phyloP scores from a whole-genome alignment of 1,140 invertebrate genomes.

The Lepidurus couesii region DNA sequence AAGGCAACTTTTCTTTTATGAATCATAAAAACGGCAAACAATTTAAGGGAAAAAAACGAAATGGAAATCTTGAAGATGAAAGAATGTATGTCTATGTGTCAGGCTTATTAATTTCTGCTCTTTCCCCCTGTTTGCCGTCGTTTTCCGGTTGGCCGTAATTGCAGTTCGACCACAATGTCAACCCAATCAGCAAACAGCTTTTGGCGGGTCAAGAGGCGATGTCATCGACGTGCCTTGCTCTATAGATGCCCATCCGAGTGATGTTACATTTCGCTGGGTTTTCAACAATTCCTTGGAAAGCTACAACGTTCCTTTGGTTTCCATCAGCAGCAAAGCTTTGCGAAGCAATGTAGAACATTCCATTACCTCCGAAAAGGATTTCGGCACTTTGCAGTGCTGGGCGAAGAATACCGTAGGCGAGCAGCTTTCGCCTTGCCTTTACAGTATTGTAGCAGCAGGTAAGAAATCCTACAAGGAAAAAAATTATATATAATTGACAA shows the following conservation, averaged over 20 bases:
- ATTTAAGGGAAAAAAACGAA: no score
- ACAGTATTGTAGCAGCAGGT: constrained; percentile 56
- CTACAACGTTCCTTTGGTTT: constrained; percentile 22
- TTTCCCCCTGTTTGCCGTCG: background rate
- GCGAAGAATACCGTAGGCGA: constrained; percentile 73
- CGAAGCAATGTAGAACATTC: constrained; percentile 62
- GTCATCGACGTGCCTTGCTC: constrained; percentile 74
- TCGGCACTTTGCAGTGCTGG: constrained; percentile 78
- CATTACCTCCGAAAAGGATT: constrained; percentile 57
- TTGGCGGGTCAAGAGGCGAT: constrained; percentile 72
- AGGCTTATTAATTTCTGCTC: constrained; percentile 1
- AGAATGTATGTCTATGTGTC: background rate
- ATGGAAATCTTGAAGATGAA: background rate
- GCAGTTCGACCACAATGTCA: constrained; percentile 53
- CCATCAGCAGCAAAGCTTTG: constrained; percentile 45
- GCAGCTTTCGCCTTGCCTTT: constrained; percentile 71
- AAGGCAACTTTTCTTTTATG: no score
- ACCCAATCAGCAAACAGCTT: constrained; percentile 29
- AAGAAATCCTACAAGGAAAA: background rate
- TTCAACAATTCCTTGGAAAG: constrained; percentile 67
- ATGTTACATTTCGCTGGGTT: constrained; percentile 81
- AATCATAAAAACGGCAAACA: no score
- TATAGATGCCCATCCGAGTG: constrained; percentile 79
- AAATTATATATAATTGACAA: background rate
- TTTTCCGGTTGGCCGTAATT: constrained; percentile 34